A percentile compares a stretch with the other conserved stretches of the same genome.
Conservation (phyloP, 2,888 invertebrate species). For the Hirtodrosophila histrioides region DNA sequence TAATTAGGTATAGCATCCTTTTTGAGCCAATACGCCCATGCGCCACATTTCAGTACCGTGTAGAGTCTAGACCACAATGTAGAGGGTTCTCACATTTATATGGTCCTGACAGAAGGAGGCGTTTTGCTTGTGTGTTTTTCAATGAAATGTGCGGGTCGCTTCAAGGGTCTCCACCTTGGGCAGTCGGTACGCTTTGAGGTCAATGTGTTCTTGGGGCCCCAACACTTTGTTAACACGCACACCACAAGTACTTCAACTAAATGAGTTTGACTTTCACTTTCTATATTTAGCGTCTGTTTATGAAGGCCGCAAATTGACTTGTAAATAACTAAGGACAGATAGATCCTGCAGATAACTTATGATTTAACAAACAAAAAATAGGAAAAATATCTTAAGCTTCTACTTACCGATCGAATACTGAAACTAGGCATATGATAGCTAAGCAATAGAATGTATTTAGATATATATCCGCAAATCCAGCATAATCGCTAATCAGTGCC, state of each 20-base stretch:
- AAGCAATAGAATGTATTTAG: constrained; percentile 85
- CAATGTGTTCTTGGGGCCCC: constrained; percentile 68
- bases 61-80: constrained; percentile 22
- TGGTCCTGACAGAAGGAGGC: constrained; percentile 35
- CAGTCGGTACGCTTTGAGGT: constrained; percentile 59
- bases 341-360: background rate
- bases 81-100: constrained; percentile 31
- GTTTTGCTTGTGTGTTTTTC: constrained; percentile 33
- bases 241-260: constrained; percentile 38
- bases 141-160: constrained; percentile 60
- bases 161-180: constrained; percentile 48
- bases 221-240: constrained; percentile 47
- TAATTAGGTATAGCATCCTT: constrained; percentile 39
- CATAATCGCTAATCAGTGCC: constrained; percentile 81
- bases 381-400: background rate
- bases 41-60: constrained; percentile 9
- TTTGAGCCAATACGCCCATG: constrained; percentile 44
- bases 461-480: constrained; percentile 84
- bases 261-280: constrained; percentile 47
- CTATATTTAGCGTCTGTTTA: constrained; percentile 53
- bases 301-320: constrained; percentile 50
- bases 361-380: background rate
- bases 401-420: constrained; percentile 86
- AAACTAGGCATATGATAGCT: constrained; percentile 86
- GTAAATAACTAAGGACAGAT: constrained; percentile 37